Evolutionary conservation across 2,797 vertebrate species (phyloP), one percentile per base, ranked within the genome.

Genomic region (Staurois parvus): DNA sequence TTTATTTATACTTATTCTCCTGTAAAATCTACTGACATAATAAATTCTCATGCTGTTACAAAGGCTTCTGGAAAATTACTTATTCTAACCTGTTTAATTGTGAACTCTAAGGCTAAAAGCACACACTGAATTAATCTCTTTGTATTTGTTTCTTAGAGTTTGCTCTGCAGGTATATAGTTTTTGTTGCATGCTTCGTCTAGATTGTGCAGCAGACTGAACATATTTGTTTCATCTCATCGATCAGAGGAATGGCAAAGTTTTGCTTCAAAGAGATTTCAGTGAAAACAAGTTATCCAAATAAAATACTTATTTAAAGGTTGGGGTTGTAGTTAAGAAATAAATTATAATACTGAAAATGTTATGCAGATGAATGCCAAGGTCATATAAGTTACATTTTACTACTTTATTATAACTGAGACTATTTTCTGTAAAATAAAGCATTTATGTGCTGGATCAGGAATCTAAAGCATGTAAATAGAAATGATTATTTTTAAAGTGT

Each of bases 121-220:
- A 73, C 24, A 1, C 45, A 73, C 37, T 66, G 32, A 78, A 86
- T 74, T 90, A 91, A 92, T 92, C 87, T 91, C 37, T 90, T 90
- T 84, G 84, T 86, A 87, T 90, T 89, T 90, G 89, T 89, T 87
- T 90, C 85, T 90, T 76, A 17, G 81, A 56, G 84, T 82, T 89
- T 88, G 79, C 72, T 88, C 56, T 86, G 56, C 80, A 86, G 85
- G 85, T 86, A 76, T 89, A 85, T 91, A 90, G 81, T 90, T 85
- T 90, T 89, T 88, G 72, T 83, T 86, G 77, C 75, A 89, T 79
- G 84, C 89, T 89, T 92, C 89, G 88, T 90, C 88, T 85, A 72
- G 89, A 88, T 88, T 90, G 81, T 89, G 83, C 89, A 90, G 82
- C 90, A 88, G 82, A 89, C 83, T 90, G 89, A 81, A 92, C 83